Evolutionary conservation across 2,888 invertebrate genomes (phyloP).

Genomic region (Alcis repandata): DNA sequence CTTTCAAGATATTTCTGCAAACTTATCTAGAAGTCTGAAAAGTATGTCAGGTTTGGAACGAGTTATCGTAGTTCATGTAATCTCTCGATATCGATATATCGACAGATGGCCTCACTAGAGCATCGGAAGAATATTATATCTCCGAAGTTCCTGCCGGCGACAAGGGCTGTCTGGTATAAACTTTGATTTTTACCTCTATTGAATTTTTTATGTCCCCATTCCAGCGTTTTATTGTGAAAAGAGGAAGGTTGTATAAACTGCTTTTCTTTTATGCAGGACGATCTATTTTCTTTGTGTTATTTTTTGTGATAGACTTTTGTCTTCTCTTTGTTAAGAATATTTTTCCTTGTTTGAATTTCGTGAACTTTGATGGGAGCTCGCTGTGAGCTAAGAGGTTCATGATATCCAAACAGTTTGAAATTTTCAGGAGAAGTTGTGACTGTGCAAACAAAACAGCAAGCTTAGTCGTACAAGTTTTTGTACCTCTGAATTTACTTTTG

Average conservation of each 20-base stretch:
- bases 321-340: constrained; percentile 1
- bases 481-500: too few relatives aligned
- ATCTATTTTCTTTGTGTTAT: constrained; percentile 22
- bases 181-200: constrained; percentile 43
- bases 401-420: neutral
- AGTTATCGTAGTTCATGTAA: neutral
- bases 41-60: neutral
- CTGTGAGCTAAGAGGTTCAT: neutral
- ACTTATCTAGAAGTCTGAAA: neutral
- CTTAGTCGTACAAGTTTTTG: too few relatives aligned
- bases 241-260: constrained; percentile 34
- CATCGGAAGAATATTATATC: constrained; percentile 33
- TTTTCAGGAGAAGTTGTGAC: neutral
- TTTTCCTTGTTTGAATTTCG: constrained; percentile 12
- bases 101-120: constrained; percentile 26
- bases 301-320: constrained; percentile 18
- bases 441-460: too few relatives aligned
- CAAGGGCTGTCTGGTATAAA: constrained; percentile 32
- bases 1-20: too few relatives aligned
- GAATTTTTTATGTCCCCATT: constrained; percentile 44
- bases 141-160: constrained; percentile 34
- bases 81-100: constrained; percentile 14
- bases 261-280: constrained; percentile 28
- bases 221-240: constrained; percentile 29
- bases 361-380: neutral